Conservation (phyloP, 2,888 invertebrate species). For the Pedicia rivosa region DNA sequence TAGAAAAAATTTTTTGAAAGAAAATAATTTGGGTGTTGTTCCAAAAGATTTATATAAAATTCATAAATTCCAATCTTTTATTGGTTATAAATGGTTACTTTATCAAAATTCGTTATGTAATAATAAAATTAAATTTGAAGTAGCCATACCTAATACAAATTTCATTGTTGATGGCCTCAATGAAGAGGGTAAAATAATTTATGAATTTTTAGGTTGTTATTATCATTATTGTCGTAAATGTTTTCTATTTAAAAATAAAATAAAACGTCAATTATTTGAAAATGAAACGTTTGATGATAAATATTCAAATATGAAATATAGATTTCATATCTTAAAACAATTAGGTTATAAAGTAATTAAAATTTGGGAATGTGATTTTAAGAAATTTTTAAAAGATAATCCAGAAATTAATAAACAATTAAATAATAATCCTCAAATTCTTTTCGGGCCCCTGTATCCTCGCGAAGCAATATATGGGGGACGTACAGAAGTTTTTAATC, state of each 20-base stretch:
- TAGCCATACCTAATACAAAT: not conserved
- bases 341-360: not conserved
- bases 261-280: too few species aligned
- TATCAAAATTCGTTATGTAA: not conserved
- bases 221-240: not conserved
- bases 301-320: not conserved
- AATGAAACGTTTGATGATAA: not conserved
- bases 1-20: not conserved
- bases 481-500: too few species aligned
- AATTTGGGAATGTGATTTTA: not conserved
- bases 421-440: too few species aligned
- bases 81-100: not conserved
- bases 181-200: not conserved
- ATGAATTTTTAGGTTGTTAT: not conserved
- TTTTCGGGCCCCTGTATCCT: too few species aligned
- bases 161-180: not conserved
- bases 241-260: not conserved
- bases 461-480: too few species aligned
- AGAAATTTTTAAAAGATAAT: not conserved
- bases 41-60: not conserved
- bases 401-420: too few species aligned
- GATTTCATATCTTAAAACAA: not conserved
- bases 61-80: not conserved
- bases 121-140: not conserved
- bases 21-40: not conserved